Base-by-base conservation (phyloP, 2,113 vertebrate genomes). In the Monopterus albus region DNA sequence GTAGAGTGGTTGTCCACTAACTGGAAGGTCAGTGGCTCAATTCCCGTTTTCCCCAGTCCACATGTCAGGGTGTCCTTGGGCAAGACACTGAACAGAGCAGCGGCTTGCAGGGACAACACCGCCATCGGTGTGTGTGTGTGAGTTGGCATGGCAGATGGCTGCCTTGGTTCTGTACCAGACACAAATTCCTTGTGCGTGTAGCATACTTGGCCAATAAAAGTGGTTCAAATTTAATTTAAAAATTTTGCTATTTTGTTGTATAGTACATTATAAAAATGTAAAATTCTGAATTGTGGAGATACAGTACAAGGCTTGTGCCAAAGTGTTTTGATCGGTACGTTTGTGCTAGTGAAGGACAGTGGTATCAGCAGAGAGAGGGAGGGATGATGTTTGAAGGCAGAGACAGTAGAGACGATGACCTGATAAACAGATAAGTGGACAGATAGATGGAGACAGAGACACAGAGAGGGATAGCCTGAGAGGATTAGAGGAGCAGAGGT, bases 401-500 rank as follows among this genome's bases (percentile, higher is more conserved):
- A 64, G 43, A 74, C 81, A 82, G 60, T 62, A 26, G 75, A 70
- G 82, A 83, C 43, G 62, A 83, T 86, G 84, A 86, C 86, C 85
- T 89, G 79, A 88, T 87, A 81, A 75, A 87, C 76, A 75, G 88
- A 90, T 85, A 81, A 75, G 66, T 70, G 64, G 52, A 78, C 64
- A 64, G 82, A 87, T 78, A 85, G 65, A 85, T 75, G 73, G 39
- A 79, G 71, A 51, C 53, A 64, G 53, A 67, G 67, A 78, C 65
- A 81, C 74, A 82, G 74, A 85, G 72, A 66, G 25, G 57, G 62
- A 53, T 55, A 59, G 65, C 47, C 49, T 51, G 75, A 88, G 84
- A 78, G 84, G 86, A 90, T 90, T 90, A 88, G 58, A 61, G 59
- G 77, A 75, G 79, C 74, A 84, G 76, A 84, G 86, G 84, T 87